A percentile compares a stretch with the other conserved stretches of the same genome.
These are phyloP conservation scores for Sebastes steindachneri DNA, from an alignment of 2,797 vertebrate genomes.

Conservation along the genomic window DNA sequence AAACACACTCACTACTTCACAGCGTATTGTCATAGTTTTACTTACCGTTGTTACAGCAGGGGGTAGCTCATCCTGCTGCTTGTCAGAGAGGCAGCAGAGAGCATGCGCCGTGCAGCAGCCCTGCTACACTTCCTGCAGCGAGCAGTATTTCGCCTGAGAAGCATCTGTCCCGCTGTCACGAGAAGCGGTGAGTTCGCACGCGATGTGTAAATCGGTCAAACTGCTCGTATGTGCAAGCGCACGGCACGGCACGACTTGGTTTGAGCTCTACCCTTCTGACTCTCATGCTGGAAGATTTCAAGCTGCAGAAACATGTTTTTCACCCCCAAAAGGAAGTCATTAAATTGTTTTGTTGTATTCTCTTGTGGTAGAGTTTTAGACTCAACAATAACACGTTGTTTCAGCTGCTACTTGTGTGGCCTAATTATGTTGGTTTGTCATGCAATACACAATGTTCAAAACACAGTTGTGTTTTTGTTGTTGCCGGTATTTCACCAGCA, in stretches of 20 bases:
- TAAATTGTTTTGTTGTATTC: background rate
- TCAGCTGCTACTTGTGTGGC: background rate
- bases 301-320: background rate
- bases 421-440: background rate
- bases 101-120: constrained; percentile 76
- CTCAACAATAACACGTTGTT: background rate
- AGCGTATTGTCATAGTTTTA: constrained; percentile 19
- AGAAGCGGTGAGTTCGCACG: constrained; percentile 77
- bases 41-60: constrained; percentile 69
- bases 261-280: constrained; percentile 11
- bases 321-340: background rate
- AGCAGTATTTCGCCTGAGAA: constrained; percentile 78
- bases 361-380: background rate
- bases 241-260: constrained; percentile 22
- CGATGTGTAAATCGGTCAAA: constrained; percentile 77
- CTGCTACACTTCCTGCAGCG: constrained; percentile 73
- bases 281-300: background rate
- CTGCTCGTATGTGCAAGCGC: constrained; percentile 54
- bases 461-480: constrained; percentile 33
- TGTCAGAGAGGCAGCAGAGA: constrained; percentile 44
- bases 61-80: constrained; percentile 58
- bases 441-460: background rate
- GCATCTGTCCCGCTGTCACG: constrained; percentile 82
- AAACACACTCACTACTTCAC: constrained; percentile 10
- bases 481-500: constrained; percentile 36